phyloP scores from a whole-genome alignment of 2,797 vertebrate species.

The Paedocypris micromegethes region DNA sequence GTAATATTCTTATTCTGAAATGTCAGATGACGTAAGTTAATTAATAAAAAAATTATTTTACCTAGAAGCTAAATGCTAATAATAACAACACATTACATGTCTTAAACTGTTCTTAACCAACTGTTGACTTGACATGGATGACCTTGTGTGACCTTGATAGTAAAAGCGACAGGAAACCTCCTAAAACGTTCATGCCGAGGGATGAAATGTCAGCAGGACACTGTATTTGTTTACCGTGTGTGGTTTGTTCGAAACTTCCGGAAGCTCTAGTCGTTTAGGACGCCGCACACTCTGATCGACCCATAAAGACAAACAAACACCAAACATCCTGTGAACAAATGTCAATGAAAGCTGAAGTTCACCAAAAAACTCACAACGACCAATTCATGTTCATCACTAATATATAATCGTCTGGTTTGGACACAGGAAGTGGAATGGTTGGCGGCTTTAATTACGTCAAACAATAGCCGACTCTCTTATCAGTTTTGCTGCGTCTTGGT shows the following conservation, averaged over 20 bases:
- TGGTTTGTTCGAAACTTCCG: slow-evolving; percentile 19
- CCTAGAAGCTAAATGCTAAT: too few relatives aligned
- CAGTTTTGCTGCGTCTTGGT: not conserved
- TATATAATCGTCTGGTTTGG: not conserved
- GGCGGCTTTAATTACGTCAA: slow-evolving; percentile 4
- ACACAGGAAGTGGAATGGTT: slow-evolving; percentile 11
- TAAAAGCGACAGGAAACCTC: not conserved
- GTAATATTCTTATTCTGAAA: too few relatives aligned
- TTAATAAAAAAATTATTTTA: too few relatives aligned
- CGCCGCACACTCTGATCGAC: slow-evolving; percentile 8
- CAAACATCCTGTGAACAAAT: not conserved
- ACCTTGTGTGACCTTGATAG: not conserved
- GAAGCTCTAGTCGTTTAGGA: slow-evolving; percentile 36
- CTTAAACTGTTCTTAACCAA: too few relatives aligned
- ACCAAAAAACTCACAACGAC: not conserved
- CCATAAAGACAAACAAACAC: slow-evolving; percentile 28
- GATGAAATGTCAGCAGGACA: not conserved
- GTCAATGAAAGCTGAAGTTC: not conserved
- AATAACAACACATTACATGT: too few relatives aligned
- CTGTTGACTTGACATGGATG: too few relatives aligned
- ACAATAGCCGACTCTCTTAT: slow-evolving; percentile 15
- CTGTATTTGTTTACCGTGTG: slow-evolving; percentile 14
- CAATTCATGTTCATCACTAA: not conserved
- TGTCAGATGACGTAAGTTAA: too few relatives aligned
- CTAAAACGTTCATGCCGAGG: not conserved